These are phyloP conservation scores for Burhinus oedicnemus DNA, from an alignment of 2,113 vertebrate genomes.

Conservation along the genomic window DNA sequence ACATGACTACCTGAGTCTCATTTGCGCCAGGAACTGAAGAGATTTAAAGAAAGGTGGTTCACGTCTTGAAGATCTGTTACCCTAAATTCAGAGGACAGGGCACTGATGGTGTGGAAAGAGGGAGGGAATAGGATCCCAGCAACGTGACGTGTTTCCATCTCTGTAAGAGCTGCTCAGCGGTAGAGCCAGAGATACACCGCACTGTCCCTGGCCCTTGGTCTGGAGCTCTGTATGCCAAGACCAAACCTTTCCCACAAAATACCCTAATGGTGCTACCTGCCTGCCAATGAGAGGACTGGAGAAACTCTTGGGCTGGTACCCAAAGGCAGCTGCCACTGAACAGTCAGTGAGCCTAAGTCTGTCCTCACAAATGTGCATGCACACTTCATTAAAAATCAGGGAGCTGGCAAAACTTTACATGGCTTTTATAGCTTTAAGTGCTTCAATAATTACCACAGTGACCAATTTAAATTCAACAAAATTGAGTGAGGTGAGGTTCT, in stretches of 20 bases:
- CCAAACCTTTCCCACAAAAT: not conserved
- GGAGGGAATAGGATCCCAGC: not conserved
- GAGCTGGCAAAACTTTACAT: not conserved
- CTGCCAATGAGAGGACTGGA: not conserved
- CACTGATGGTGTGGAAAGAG: not conserved
- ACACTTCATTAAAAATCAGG: not conserved
- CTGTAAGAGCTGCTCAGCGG: not conserved
- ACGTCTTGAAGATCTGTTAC: not conserved
- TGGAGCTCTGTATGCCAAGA: not conserved
- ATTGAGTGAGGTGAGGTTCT: not conserved
- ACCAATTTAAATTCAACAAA: not conserved
- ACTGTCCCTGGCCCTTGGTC: not conserved
- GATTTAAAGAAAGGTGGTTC: not conserved
- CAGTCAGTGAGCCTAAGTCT: not conserved
- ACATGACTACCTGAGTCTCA: not conserved
- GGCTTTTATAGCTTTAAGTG: not conserved
- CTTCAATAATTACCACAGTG: not conserved
- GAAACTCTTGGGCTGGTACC: not conserved
- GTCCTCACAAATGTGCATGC: not conserved
- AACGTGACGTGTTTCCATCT: rapidly evolving
- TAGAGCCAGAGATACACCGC: not conserved
- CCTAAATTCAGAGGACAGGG: not conserved
- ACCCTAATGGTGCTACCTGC: not conserved
- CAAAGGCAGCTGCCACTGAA: not conserved
- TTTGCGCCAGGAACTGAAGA: not conserved